These are phyloP conservation scores for Drosophila nannoptera DNA, from an alignment of 1,140 invertebrate genomes.

Conservation along the genomic window DNA sequence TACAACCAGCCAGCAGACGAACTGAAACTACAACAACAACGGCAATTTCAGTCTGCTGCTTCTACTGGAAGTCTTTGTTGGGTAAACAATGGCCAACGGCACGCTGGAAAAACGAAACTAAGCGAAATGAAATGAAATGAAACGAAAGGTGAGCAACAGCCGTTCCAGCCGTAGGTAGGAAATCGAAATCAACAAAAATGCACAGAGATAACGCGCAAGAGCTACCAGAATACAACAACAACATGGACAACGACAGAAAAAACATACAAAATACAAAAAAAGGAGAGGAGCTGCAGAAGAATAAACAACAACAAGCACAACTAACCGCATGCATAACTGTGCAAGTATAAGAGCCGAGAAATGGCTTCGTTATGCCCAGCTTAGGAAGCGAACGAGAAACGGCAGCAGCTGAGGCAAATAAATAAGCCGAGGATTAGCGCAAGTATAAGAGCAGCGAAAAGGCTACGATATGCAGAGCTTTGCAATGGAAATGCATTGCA, in stretches of 20 bases:
- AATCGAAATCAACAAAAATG: constrained; percentile 50
- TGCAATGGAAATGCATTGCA: no score
- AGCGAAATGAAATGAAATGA: constrained; percentile 21
- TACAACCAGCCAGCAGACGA: constrained; percentile 1
- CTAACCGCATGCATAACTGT: constrained; percentile 21
- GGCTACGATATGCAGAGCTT: no score
- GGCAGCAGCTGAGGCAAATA: neutral
- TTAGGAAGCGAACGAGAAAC: neutral
- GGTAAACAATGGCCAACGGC: constrained; percentile 60
- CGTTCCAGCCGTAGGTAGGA: constrained; percentile 43
- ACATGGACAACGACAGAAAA: constrained; percentile 4
- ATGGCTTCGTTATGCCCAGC: constrained; percentile 1
- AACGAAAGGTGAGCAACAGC: constrained; percentile 59
- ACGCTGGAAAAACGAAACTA: constrained; percentile 47
- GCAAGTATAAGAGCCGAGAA: constrained; percentile 7
- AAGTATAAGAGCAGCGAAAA: no score
- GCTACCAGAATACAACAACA: constrained; percentile 31
- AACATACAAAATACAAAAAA: constrained; percentile 4
- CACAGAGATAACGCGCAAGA: constrained; percentile 30
- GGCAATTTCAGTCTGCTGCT: constrained; percentile 16
- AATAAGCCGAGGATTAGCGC: no score
- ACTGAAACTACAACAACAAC: constrained; percentile 5
- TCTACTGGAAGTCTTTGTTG: constrained; percentile 48
- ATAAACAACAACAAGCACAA: constrained; percentile 11
- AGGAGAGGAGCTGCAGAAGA: constrained; percentile 3